Evolutionary conservation across 1,140 invertebrate genomes (phyloP).

Genomic region (Cataglyphis hispanica): DNA sequence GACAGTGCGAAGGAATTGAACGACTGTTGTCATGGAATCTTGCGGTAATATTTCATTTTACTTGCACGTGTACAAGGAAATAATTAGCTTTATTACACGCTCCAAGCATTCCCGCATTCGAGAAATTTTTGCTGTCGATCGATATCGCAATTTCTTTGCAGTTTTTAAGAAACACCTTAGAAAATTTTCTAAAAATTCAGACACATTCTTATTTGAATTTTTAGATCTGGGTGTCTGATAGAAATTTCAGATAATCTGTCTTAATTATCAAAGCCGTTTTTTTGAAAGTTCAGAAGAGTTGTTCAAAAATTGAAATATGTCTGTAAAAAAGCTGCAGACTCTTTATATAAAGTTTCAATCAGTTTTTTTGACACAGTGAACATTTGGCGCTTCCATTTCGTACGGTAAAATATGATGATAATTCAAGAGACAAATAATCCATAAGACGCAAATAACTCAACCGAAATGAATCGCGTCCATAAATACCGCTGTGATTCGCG

Average conservation of each 20-base stretch:
- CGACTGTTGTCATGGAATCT: conserved; percentile 17
- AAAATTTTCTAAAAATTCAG: no score
- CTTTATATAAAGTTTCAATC: no score
- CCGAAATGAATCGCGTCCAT: conserved; percentile 38
- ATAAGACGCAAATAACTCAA: no score
- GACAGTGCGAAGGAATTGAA: conserved; percentile 21
- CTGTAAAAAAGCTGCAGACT: no score
- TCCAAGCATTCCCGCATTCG: not conserved
- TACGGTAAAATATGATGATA: not conserved
- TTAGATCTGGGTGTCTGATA: no score
- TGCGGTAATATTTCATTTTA: conserved; percentile 36
- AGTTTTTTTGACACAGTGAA: not conserved
- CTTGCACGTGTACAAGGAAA: not conserved
- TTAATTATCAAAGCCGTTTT: no score
- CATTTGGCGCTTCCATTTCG: not conserved
- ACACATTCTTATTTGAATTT: no score
- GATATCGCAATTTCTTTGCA: not conserved
- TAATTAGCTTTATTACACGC: not conserved
- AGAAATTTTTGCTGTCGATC: not conserved
- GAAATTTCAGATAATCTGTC: no score
- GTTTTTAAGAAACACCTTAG: no score
- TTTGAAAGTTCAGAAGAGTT: no score
- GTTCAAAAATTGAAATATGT: no score
- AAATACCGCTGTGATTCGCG: conserved; percentile 36
- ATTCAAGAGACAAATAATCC: not conserved